These are phyloP conservation scores for Corythornis vintsioides DNA, from an alignment of 2,113 vertebrate genomes.

Conservation along the genomic window DNA sequence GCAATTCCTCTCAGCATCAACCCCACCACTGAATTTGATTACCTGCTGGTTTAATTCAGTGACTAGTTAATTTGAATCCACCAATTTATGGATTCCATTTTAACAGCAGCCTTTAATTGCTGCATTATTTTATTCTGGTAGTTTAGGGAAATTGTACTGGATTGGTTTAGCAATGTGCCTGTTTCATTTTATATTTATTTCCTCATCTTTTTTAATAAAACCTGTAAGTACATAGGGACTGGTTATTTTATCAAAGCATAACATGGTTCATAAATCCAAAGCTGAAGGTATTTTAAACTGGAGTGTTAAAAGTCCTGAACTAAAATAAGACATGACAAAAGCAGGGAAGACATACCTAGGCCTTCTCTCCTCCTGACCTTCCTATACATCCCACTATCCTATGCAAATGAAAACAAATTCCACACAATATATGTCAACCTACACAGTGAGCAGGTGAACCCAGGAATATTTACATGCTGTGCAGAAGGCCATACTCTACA, in stretches of 20 bases:
- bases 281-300: background rate
- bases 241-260: background rate
- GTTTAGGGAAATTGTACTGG: background rate
- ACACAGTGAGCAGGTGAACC: fast-evolving
- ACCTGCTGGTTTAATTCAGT: conserved; percentile 7
- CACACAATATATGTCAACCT: background rate
- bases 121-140: background rate
- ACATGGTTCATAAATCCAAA: background rate
- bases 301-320: background rate
- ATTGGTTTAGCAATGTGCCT: background rate
- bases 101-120: background rate
- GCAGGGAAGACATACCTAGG: background rate
- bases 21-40: background rate
- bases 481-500: background rate
- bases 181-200: background rate
- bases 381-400: background rate
- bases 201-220: background rate
- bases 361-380: background rate
- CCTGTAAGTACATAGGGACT: background rate
- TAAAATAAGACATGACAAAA: background rate
- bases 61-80: conserved; percentile 16
- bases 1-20: background rate
- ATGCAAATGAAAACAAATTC: background rate
- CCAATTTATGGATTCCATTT: background rate
- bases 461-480: background rate